Base-by-base conservation (phyloP, 2,888 invertebrate species). In the Dasypolia templi region DNA sequence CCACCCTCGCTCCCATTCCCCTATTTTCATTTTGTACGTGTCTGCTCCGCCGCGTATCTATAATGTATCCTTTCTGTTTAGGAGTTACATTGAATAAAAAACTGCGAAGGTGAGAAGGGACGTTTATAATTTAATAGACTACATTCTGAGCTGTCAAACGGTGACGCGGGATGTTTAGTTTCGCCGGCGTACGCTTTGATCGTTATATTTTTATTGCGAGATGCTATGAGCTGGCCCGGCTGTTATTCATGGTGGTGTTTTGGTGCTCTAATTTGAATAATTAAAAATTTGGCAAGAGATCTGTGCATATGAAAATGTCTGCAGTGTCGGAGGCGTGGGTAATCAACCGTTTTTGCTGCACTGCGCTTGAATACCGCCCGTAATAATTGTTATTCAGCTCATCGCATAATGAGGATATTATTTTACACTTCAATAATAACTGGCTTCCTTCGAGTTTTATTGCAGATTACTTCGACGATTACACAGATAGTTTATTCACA, bases 1-100 rank as follows among this genome's bases (percentile, higher is more conserved):
- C 93, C 93, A 89, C 89, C 88, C 82, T 88, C 87, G 89, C 92
- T 91, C 91, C 91, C 90, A 88, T 90, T 90, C 93, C 92, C 94
- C 96, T 94, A 94, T 96, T 96, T 96, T 96, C 96, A 96, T 96
- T 96, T 95, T 95, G 96, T 95, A 95, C 96, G 95, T 96, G 96
- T 95, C 95, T 95, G 95, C 94, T 93, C 91, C 91, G 92, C 87
- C 92, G 92, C 93, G 93, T 94, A 94, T 94, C 95, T 95, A 94
- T 95, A 94, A 96, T 94, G 94, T 95, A 95, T 94, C 93, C 94
- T 92, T 91, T 93, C 93, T 94, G 94, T 95, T 95, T 94, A 93
- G 92, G 91, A 92, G 92, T 92, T 91, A 93, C 94, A 94, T 95
- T 94, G 93, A 94, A 95, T 94, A 94, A 94, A 93, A 93, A 93